phyloP scores from a whole-genome alignment of 2,797 vertebrate genomes.

The Halcyon smyrnensis region DNA sequence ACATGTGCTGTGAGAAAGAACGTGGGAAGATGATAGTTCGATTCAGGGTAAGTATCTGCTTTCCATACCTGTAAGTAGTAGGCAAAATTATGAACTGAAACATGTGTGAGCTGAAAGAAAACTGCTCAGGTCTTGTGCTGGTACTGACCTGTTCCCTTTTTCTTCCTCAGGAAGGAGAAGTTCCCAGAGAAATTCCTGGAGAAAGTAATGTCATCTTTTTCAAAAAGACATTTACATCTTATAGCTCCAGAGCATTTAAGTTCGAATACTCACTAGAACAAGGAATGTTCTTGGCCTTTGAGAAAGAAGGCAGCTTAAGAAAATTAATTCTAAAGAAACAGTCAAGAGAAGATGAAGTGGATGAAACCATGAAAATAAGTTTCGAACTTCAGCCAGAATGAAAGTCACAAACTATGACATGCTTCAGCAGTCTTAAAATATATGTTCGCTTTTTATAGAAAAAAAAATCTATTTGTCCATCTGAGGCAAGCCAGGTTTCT shows the following conservation, averaged over 20 bases:
- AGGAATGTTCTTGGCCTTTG: constrained; percentile 70
- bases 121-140: not conserved
- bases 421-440: not conserved
- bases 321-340: constrained; percentile 61
- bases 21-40: not conserved
- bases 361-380: constrained; percentile 45
- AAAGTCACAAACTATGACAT: not conserved
- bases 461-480: not conserved
- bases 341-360: constrained; percentile 48
- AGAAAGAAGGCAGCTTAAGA: not conserved
- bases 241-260: constrained; percentile 16
- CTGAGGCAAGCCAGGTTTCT: not conserved
- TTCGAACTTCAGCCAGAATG: not conserved
- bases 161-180: constrained; percentile 45
- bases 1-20: constrained; percentile 62
- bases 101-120: not conserved
- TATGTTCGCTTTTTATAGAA: not conserved
- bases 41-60: constrained; percentile 44
- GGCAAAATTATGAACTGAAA: not conserved
- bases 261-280: constrained; percentile 62
- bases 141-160: not conserved
- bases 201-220: constrained; percentile 64
- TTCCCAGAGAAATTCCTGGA: constrained; percentile 43
- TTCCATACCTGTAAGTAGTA: fast-evolving
- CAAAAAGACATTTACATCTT: constrained; percentile 41